Percentiles rank a stretch among this genome's conserved stretches.
Evolutionary conservation across 2,113 vertebrate species (phyloP).

Genomic region (Capra hircus): DNA sequence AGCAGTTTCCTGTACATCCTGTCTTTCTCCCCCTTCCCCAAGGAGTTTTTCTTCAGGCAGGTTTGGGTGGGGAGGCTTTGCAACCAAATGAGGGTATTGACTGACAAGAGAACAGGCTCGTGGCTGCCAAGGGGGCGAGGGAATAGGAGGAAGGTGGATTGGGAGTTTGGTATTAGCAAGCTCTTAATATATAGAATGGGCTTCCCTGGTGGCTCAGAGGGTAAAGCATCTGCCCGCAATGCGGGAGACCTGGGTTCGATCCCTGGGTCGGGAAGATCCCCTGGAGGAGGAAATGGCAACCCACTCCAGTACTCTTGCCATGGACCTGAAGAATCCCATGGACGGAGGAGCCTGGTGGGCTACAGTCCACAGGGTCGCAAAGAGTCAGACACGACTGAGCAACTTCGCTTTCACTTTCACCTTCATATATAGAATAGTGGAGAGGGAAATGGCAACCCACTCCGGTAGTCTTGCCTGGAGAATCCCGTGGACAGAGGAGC

Average conservation of each 20-base stretch:
- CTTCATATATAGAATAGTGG: neutral
- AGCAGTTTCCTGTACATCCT: neutral
- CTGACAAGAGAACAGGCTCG: neutral
- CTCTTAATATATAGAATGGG: neutral
- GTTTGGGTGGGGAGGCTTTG: neutral
- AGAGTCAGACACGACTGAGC: too few relatives aligned
- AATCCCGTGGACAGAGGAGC: neutral
- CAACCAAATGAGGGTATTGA: neutral
- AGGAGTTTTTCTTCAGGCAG: neutral
- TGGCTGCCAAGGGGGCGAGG: neutral
- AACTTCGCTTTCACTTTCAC: too few relatives aligned
- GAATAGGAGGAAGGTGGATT: neutral
- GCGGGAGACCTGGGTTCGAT: too few relatives aligned
- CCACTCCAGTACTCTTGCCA: too few relatives aligned
- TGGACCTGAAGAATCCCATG: too few relatives aligned
- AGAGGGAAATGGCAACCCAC: neutral
- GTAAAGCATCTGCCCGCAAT: too few relatives aligned
- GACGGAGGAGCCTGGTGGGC: too few relatives aligned
- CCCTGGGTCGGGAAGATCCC: too few relatives aligned
- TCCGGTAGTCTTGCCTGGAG: neutral
- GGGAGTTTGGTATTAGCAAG: neutral
- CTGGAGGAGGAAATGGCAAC: neutral
- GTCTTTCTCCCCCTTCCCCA: neutral
- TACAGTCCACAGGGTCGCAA: too few relatives aligned
- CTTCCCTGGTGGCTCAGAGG: too few relatives aligned